Evolutionary conservation across 2,888 invertebrate species (phyloP).

Genomic region (Marronus borbonicus): DNA sequence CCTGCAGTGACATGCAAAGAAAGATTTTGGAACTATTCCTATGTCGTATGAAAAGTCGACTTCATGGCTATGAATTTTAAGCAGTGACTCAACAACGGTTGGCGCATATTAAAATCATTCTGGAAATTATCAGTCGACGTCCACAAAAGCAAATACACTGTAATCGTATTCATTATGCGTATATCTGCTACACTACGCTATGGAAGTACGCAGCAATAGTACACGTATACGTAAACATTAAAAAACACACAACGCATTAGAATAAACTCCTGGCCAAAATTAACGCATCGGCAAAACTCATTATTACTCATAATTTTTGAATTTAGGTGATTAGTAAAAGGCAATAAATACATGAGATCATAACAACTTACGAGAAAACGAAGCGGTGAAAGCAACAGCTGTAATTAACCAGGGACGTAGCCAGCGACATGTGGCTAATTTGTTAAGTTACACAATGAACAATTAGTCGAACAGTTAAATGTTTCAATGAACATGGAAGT

Average conservation of each 20-base stretch:
- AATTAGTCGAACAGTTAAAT: no score
- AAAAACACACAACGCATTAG: background rate
- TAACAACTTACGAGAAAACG: no score
- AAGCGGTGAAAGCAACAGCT: no score
- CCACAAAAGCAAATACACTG: conserved; percentile 4
- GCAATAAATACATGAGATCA: no score
- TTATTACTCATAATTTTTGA: no score
- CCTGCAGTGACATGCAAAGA: conserved; percentile 8
- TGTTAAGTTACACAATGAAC: no score
- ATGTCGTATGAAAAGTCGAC: conserved; percentile 19
- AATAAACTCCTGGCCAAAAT: no score
- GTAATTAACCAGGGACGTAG: no score
- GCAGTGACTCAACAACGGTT: conserved; percentile 15
- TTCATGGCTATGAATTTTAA: conserved; percentile 25
- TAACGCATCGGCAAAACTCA: no score
- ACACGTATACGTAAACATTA: background rate
- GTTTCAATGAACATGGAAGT: no score
- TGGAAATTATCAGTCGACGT: conserved; percentile 19
- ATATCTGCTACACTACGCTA: background rate
- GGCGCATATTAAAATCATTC: conserved; percentile 34
- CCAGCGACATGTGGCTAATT: no score
- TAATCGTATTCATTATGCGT: conserved; percentile 19
- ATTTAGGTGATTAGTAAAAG: no score
- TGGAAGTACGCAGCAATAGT: background rate
- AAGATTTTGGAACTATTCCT: conserved; percentile 31